A percentile compares a stretch with the other conserved stretches of the same genome.
These are phyloP conservation scores for Cyrtorhinus lividipennis DNA, from an alignment of 1,140 invertebrate genomes.

Conservation along the genomic window DNA sequence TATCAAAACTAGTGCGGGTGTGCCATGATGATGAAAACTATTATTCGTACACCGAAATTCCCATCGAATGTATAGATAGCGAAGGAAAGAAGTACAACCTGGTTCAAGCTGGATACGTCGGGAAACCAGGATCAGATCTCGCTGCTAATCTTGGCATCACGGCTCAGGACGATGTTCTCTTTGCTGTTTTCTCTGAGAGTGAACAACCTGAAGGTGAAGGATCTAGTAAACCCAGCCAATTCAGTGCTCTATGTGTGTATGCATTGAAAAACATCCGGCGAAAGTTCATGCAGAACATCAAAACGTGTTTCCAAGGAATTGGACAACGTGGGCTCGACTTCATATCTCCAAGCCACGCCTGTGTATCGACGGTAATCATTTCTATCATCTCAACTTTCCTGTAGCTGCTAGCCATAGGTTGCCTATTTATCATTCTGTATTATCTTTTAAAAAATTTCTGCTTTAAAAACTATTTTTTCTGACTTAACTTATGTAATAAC, in stretches of 20 bases:
- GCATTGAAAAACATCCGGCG: slow-evolving; percentile 79
- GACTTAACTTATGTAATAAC: too few species aligned
- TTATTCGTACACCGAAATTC: slow-evolving; percentile 96
- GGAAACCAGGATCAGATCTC: slow-evolving; percentile 79
- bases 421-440: too few species aligned
- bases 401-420: too few species aligned
- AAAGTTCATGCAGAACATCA: slow-evolving; percentile 96
- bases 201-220: slow-evolving; percentile 43
- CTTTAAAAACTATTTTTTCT: too few species aligned
- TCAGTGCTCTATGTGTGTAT: slow-evolving; percentile 85
- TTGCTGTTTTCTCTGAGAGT: slow-evolving; percentile 82
- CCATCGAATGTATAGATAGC: slow-evolving; percentile 74
- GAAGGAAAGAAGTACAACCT: slow-evolving; percentile 75
- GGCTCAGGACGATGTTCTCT: slow-evolving; percentile 85
- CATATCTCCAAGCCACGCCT: slow-evolving; percentile 74
- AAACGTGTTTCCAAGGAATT: slow-evolving; percentile 82
- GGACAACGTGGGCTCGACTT: slow-evolving; percentile 79
- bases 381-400: too few species aligned
- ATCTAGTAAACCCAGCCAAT: slow-evolving; percentile 50
- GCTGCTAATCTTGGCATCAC: slow-evolving; percentile 77
- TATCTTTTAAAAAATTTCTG: too few species aligned
- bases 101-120: slow-evolving; percentile 83
- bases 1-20: slow-evolving; percentile 87
- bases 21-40: slow-evolving; percentile 94
- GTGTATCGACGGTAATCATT: slow-evolving; percentile 70